These are phyloP conservation scores for Rhyacophila evoluta DNA, from an alignment of 2,888 invertebrate genomes.

Conservation along the genomic window DNA sequence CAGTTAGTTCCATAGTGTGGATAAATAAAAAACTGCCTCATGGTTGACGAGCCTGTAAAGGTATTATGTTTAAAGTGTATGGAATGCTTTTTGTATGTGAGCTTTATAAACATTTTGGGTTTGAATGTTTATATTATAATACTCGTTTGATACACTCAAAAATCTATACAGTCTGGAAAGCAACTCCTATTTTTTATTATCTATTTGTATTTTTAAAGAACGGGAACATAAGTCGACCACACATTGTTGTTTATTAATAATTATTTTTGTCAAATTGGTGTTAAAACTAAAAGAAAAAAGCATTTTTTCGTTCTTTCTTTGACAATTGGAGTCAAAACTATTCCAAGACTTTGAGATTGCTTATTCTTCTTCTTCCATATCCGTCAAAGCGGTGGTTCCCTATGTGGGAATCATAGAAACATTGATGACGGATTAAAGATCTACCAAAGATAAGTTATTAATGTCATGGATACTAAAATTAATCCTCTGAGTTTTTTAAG, in stretches of 20 bases:
- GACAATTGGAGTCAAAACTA: too few species aligned
- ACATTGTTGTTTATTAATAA: background rate
- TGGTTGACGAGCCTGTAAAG: constrained; percentile 17
- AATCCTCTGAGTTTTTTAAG: too few species aligned
- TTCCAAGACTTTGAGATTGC: too few species aligned
- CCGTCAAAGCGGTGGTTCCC: too few species aligned
- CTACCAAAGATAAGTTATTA: too few species aligned
- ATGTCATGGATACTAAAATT: too few species aligned
- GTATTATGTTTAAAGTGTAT: constrained; percentile 27
- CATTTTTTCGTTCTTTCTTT: too few species aligned
- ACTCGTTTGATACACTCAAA: constrained; percentile 40
- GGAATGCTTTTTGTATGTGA: constrained; percentile 44
- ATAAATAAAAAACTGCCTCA: constrained; percentile 26
- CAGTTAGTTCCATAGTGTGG: constrained; percentile 17
- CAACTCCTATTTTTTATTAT: background rate
- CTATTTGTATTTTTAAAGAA: background rate
- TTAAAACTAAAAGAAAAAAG: too few species aligned
- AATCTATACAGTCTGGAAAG: background rate
- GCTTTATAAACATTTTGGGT: constrained; percentile 38
- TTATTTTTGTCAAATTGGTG: background rate
- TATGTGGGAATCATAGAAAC: too few species aligned
- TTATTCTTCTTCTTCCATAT: too few species aligned
- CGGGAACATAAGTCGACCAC: background rate
- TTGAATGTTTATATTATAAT: constrained; percentile 33
- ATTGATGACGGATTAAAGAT: too few species aligned